These are phyloP conservation scores for Pontoporia blainvillei DNA, from an alignment of 2,113 vertebrate species.

Conservation along the genomic window DNA sequence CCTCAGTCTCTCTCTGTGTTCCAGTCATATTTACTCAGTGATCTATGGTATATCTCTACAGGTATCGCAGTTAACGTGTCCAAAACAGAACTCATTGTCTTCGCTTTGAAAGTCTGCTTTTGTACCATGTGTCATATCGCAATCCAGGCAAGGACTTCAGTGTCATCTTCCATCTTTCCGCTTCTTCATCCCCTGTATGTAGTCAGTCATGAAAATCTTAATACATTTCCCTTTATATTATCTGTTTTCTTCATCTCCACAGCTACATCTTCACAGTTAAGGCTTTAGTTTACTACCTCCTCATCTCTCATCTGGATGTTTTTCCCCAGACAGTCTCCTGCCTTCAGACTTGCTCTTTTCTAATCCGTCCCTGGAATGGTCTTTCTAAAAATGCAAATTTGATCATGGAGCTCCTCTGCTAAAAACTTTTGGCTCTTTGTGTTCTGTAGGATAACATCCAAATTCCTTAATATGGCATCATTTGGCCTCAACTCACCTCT, in stretches of 20 bases:
- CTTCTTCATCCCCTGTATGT: neutral
- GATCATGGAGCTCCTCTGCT: neutral
- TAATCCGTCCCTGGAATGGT: constrained; percentile 49
- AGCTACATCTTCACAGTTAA: neutral
- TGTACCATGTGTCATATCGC: neutral
- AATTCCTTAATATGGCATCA: constrained; percentile 42
- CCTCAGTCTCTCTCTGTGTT: neutral
- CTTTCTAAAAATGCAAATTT: constrained; percentile 62
- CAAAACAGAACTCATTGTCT: neutral
- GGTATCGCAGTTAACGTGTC: neutral
- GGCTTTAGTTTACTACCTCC: constrained; percentile 2
- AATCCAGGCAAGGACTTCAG: neutral
- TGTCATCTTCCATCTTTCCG: neutral
- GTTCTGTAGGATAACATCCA: constrained; percentile 59
- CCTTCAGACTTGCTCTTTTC: constrained; percentile 38
- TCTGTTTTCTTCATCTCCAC: neutral
- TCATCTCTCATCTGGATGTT: neutral
- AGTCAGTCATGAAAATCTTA: neutral
- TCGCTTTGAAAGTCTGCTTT: neutral
- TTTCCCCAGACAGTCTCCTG: neutral
- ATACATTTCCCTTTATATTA: neutral
- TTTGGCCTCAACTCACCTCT: constrained; percentile 53
- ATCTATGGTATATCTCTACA: neutral
- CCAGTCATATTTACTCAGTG: neutral
- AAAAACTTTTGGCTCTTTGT: constrained; percentile 57